A percentile compares a stretch with the other conserved stretches of the same genome.
Evolutionary conservation across 2,888 invertebrate genomes (phyloP).

Genomic region (Agriopis aurantiaria): DNA sequence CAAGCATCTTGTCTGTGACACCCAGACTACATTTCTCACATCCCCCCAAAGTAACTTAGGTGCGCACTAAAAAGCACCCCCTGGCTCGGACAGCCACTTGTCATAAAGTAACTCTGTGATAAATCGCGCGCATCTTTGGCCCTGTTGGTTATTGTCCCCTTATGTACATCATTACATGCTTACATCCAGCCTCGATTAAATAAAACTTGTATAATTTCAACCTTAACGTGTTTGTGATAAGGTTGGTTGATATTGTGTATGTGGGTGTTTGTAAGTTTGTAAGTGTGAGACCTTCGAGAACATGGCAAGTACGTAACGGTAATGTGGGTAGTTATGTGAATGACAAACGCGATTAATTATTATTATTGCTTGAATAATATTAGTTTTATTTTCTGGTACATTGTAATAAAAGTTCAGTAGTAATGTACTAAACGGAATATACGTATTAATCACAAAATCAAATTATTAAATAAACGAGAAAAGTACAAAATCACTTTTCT

Average conservation of each 20-base stretch:
- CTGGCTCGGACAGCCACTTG: constrained; percentile 80
- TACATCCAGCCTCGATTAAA: constrained; percentile 22
- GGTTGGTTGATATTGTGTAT: constrained; percentile 9
- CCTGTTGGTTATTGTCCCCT: constrained; percentile 81
- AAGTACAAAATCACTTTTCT: constrained; percentile 39
- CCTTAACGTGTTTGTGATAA: constrained; percentile 18
- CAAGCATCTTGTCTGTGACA: constrained; percentile 8
- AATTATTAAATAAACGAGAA: constrained; percentile 32
- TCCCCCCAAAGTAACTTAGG: constrained; percentile 50
- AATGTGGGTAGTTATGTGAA: constrained; percentile 73
- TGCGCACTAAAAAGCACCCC: constrained; percentile 80
- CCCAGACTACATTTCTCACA: constrained; percentile 40
- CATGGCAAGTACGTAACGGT: constrained; percentile 61
- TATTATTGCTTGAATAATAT: constrained; percentile 58
- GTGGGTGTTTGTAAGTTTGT: constrained; percentile 30
- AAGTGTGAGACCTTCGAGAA: constrained; percentile 57
- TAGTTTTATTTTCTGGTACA: constrained; percentile 39
- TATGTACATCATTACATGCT: constrained; percentile 59
- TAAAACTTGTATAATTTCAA: constrained; percentile 32
- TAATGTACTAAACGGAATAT: background rate
- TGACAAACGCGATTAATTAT: constrained; percentile 78
- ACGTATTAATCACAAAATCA: constrained; percentile 22
- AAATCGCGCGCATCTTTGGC: constrained; percentile 81
- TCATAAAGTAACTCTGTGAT: constrained; percentile 80
- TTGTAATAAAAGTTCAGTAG: background rate